A percentile compares a stretch with the other conserved stretches of the same genome.
Evolutionary conservation across 2,888 invertebrate genomes (phyloP).

Genomic region (Seira ritae): DNA sequence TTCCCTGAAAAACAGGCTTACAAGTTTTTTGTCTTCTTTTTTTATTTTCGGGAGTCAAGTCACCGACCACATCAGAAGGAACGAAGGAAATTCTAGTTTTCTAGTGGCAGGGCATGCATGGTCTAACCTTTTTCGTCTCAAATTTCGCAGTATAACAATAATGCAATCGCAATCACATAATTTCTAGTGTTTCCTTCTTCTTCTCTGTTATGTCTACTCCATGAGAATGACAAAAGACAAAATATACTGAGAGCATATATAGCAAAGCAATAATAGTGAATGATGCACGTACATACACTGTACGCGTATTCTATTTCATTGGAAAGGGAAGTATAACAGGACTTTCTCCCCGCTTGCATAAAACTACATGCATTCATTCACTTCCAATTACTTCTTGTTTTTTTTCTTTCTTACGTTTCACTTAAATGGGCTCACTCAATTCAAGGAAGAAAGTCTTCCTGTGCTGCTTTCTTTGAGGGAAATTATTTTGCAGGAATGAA

Average conservation of each 20-base stretch:
- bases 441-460: not conserved
- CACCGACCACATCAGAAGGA: too few species aligned
- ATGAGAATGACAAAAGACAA: too few species aligned
- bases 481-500: too few species aligned
- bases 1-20: conserved; percentile 13
- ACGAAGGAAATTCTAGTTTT: too few species aligned
- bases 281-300: too few species aligned
- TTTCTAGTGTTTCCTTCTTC: conserved; percentile 2
- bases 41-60: too few species aligned
- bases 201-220: not conserved
- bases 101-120: too few species aligned
- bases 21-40: not conserved
- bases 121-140: not conserved
- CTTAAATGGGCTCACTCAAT: not conserved
- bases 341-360: not conserved
- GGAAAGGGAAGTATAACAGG: not conserved
- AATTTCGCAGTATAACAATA: not conserved
- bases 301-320: not conserved
- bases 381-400: not conserved
- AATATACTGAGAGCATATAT: too few species aligned
- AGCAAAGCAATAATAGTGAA: not conserved
- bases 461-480: too few species aligned
- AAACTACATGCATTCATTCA: not conserved
- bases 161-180: not conserved
- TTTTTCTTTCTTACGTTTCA: not conserved